Evolutionary conservation across 2,797 vertebrate genomes (phyloP), one percentile per base, ranked within the genome.

Genomic region (Crenichthys baileyi): DNA sequence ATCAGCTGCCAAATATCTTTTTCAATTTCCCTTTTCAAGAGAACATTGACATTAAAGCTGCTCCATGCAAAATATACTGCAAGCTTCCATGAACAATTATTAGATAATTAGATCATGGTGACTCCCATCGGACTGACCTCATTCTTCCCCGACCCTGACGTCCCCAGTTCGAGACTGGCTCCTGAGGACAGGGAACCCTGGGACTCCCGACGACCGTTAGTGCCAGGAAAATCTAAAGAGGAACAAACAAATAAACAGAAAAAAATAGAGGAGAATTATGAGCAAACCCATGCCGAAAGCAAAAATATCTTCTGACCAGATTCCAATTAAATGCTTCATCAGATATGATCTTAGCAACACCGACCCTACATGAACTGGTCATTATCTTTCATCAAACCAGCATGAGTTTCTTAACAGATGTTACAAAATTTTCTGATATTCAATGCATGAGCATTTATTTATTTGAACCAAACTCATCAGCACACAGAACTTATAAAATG

Each of bases 181-280:
- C 98, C 96, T 11, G 98, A 99, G 2, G 98, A 99, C 92, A 98
- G 94, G 0, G 98, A 99, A 78, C 98, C 97, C 93, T 98, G 97
- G 0, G 98, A 99, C 93, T 97, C 97, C 48, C 97, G 94, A 26
- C 97, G 96, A 67, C 97, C 98, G 1, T 98, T 99, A 91, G 96
- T 95, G 46, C 96, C 96, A 67, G 95, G 88, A 83, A 95, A 94
- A 87, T 97, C 98, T 98, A 86, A 70, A 13, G 81, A 71, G 75
- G 16, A 70, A 0, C 56, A 72, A 78, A 68, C 4, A 31, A 26
- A 8, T 7, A 20, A 55, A n/a, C 20, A 36, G 18, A 31, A 6
- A 39, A 39, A 26, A 29, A 24, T 36, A 0, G 31, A 63, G 31
- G 7, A 65, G 56, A 13, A 11, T 74, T 4, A 2, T 41, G 20